Evolutionary conservation across 2,888 invertebrate species (phyloP), one percentile per base, ranked within the genome.

Genomic region (Ellobium chinense): DNA sequence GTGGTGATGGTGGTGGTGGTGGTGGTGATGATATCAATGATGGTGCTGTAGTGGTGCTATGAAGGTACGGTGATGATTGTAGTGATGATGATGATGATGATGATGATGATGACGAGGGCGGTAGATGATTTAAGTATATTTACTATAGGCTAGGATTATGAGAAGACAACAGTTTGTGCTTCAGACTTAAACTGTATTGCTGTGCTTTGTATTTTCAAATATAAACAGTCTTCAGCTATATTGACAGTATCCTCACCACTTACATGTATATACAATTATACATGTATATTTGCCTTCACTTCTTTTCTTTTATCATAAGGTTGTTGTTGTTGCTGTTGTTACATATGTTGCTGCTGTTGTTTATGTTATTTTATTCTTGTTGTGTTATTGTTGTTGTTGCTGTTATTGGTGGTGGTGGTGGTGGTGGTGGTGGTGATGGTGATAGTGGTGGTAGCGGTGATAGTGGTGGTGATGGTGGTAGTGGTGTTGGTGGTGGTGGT

Each of bases 1-100:
- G 12, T 56, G 31, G n/a, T 3, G 31, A 24, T 68, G 2, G 29
- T 68, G 68, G n/a, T 36, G 34, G n/a, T 0, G 37, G 83, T 66
- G n/a, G 24, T 54, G 70, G 24, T 56, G 37, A 0, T 2, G 54
- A n/a, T 60, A n/a, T 5, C 27, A 27, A n/a, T 60, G 27, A 27
- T 60, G 60, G n/a, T n/a, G n/a, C n/a, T n/a, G 60, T 60, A 60
- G 60, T 60, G 60, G 60, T 60, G n/a, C 7, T 60, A n/a, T n/a
- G n/a, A n/a, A n/a, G 24, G n/a, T 24, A 60, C 27, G 9, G 60
- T 60, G 60, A n/a, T 60, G n/a, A n/a, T 21, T 9, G 27, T 60
- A n/a, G 27, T 27, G 27, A n/a, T n/a, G 5, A n/a, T 60, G 60
- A n/a, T 60, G n/a, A n/a, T 27, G n/a, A n/a, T 60, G n/a, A n/a